Evolutionary conservation across 2,113 vertebrate species (phyloP), one percentile per base, ranked within the genome.

Genomic region (Neomonachus schauinslandi): DNA sequence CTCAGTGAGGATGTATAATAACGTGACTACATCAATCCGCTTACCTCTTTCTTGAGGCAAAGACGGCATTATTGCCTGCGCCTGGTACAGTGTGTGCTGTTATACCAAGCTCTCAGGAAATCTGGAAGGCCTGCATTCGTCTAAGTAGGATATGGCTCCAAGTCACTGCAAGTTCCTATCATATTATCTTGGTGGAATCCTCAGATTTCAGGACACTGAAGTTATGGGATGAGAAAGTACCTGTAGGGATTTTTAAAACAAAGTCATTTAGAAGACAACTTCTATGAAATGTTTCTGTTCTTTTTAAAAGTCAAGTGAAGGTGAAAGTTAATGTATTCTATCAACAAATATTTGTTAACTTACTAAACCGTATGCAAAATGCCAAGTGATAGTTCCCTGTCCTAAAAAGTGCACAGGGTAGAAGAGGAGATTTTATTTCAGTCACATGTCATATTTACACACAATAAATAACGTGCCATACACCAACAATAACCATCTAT

Each of bases 1-100:
- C 72, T 24, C 59, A 77, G 7, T 63, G 55, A 51, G 28, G 11
- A 61, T 33, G 36, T 61, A 55, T 26, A 33, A 42, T 16, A 24
- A 77, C 12, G 14, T 10, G 31, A 51, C 76, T 49, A 49, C 67
- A 1, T 14, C 22, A 24, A 46, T 19, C 28, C 69, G 93, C 99
- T 98, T 99, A 99, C 99, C 99, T 99, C 99, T 99, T 97, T 99
- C 99, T 97, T 99, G 99, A 97, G 99, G 99, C 99, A 99, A 99
- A 97, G 99, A 99, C 98, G 99, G 99, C 99, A 99, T 99, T 99
- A 98, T 99, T 98, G 96, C 94, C 96, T 92, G 97, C 95, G 96
- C 91, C 24, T 95, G 59, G 88, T 89, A 89, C 39, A 96, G 92
- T 88, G 96, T 80, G 97, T 82, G 98, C 98, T 98, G 97, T 96